Conservation (phyloP, 2,113 vertebrate genomes). For the Lophotis ruficrista region DNA sequence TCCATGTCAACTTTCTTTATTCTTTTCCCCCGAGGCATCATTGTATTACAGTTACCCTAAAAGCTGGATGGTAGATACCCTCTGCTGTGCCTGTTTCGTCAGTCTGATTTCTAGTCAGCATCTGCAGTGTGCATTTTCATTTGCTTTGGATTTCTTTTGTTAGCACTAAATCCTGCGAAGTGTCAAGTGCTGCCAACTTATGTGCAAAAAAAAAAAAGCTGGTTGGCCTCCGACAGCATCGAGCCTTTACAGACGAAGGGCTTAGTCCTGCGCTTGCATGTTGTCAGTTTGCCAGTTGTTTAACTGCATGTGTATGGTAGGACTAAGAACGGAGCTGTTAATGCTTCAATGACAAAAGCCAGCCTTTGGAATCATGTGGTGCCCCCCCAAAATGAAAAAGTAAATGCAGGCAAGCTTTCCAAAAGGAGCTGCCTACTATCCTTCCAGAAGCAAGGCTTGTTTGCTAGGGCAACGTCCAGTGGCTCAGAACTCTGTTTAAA, state of each 20-base stretch:
- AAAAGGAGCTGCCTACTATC: background rate
- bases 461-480: background rate
- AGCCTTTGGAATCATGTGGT: background rate
- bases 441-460: background rate
- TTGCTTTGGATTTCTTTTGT: constrained; percentile 11
- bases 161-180: background rate
- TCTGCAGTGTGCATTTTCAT: background rate
- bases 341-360: background rate
- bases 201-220: background rate
- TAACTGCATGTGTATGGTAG: background rate
- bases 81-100: background rate
- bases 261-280: background rate
- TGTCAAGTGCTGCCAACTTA: background rate
- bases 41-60: background rate
- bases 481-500: background rate
- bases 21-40: background rate
- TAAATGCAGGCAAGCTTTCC: background rate
- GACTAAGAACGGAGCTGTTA: background rate
- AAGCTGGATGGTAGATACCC: background rate
- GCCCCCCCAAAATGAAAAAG: background rate
- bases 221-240: background rate
- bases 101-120: background rate
- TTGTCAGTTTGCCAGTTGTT: constrained; percentile 1
- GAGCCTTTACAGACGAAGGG: background rate
- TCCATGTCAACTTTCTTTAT: background rate